Evolutionary conservation across 2,888 invertebrate species (phyloP).

Genomic region (Arctia plantaginis): DNA sequence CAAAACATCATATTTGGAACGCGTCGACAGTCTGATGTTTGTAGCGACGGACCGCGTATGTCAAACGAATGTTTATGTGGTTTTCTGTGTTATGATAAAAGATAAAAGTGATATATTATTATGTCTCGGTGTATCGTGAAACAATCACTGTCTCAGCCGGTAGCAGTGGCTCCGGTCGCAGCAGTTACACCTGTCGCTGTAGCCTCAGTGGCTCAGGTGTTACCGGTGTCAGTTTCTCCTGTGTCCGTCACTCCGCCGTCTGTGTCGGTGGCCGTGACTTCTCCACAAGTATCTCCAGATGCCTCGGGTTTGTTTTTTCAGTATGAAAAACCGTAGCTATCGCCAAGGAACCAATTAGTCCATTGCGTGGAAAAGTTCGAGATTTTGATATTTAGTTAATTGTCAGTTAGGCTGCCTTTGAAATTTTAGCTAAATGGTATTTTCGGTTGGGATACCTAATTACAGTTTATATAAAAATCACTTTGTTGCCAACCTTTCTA

Average conservation of each 20-base stretch:
- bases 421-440: not conserved
- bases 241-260: slow-evolving; percentile 59
- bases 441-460: not conserved
- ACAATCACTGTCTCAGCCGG: slow-evolving; percentile 76
- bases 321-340: slow-evolving; percentile 5
- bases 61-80: slow-evolving; percentile 63
- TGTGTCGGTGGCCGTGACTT: slow-evolving; percentile 53
- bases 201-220: slow-evolving; percentile 50
- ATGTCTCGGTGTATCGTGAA: slow-evolving; percentile 84
- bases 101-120: slow-evolving; percentile 54
- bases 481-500: no score
- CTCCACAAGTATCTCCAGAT: slow-evolving; percentile 59
- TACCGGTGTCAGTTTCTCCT: slow-evolving; percentile 56
- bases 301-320: slow-evolving; percentile 62
- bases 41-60: slow-evolving; percentile 70
- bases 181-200: slow-evolving; percentile 54
- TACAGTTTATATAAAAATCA: not conserved
- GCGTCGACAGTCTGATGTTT: slow-evolving; percentile 83
- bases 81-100: slow-evolving; percentile 56
- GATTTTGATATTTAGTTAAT: not conserved
- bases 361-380: not conserved
- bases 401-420: not conserved
- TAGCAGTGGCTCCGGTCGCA: slow-evolving; percentile 52
- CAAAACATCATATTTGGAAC: slow-evolving; percentile 84
- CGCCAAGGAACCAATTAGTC: not conserved